A percentile compares a stretch with the other conserved stretches of the same genome.
phyloP scores from a whole-genome alignment of 2,113 vertebrate genomes.

The Candoia aspera region DNA sequence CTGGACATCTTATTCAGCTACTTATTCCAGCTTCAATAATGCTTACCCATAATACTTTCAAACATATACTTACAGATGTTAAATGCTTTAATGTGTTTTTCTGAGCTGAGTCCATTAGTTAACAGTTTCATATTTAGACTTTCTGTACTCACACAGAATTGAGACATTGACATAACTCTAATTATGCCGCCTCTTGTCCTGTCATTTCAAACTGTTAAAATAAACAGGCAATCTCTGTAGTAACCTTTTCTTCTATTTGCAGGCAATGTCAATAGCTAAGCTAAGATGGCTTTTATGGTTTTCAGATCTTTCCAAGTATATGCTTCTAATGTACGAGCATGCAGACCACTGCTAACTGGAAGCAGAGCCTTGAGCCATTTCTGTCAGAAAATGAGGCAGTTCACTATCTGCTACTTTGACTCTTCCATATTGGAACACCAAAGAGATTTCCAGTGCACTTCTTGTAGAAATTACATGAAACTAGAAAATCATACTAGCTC shows the following conservation, averaged over 20 bases:
- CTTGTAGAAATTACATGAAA: constrained; percentile 57
- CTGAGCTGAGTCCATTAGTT: neutral
- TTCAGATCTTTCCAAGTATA: constrained; percentile 53
- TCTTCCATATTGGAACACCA: constrained; percentile 15
- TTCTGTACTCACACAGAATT: neutral
- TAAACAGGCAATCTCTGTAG: neutral
- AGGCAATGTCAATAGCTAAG: neutral
- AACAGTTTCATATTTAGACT: neutral
- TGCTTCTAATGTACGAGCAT: constrained; percentile 13
- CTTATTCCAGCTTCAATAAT: neutral
- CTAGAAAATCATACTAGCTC: constrained; percentile 64
- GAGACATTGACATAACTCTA: neutral
- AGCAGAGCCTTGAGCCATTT: constrained; percentile 40
- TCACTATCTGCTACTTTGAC: neutral
- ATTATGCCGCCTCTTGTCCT: neutral
- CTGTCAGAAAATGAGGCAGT: neutral
- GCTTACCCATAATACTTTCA: neutral
- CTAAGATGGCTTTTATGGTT: constrained; percentile 68
- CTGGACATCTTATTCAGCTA: neutral
- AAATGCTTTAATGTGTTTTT: neutral
- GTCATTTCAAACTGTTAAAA: neutral
- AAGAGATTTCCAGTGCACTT: constrained; percentile 40
- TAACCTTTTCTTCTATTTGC: neutral
- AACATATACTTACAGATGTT: neutral
- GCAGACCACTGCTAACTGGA: constrained; percentile 45